Conservation (phyloP, 2,888 invertebrate genomes). For the Dryobotodes eremita region DNA sequence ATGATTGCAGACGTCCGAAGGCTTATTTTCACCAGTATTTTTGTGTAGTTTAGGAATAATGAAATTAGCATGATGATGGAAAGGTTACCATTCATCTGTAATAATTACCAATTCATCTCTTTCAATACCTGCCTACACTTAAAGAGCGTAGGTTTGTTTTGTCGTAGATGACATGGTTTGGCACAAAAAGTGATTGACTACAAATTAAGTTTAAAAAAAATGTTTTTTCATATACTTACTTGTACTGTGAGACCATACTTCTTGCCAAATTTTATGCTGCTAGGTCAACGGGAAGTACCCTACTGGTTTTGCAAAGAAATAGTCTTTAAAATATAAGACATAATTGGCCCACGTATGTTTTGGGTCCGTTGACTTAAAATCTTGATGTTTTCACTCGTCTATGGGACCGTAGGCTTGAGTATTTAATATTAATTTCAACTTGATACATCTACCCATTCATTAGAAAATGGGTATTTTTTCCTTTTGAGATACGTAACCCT, state of each 20-base stretch:
- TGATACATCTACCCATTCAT: background rate
- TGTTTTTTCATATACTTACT: no score
- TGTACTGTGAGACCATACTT: no score
- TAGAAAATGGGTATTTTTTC: background rate
- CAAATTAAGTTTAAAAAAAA: background rate
- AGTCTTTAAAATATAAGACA: background rate
- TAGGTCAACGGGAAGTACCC: background rate
- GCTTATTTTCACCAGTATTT: background rate
- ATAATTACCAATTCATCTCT: conserved; percentile 3
- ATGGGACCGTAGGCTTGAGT: no score
- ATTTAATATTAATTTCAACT: background rate
- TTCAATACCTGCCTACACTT: conserved; percentile 8
- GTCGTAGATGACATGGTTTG: conserved; percentile 22
- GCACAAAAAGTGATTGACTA: background rate
- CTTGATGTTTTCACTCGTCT: background rate
- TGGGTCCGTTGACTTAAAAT: background rate
- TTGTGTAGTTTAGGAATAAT: background rate
- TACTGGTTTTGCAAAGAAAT: background rate
- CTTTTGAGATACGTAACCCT: background rate
- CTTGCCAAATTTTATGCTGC: background rate
- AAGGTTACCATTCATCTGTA: background rate
- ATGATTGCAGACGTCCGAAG: background rate
- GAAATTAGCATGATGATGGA: conserved; percentile 11
- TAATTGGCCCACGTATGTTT: background rate
- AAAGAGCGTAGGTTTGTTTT: conserved; percentile 2